Base-by-base conservation (phyloP, 2,797 vertebrate genomes). In the Alosa sapidissima region DNA sequence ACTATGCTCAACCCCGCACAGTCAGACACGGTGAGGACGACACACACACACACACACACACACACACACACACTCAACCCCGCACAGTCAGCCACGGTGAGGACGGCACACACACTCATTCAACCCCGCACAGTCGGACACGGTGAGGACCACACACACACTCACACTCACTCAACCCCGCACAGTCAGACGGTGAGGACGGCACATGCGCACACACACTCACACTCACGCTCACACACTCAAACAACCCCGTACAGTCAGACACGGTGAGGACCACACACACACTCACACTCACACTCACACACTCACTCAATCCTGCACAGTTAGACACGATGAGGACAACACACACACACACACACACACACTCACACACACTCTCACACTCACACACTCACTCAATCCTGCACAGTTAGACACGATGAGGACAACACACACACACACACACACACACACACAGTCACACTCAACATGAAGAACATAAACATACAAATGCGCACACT, bases 1-100 rank as follows among this genome's bases (percentile, higher is more conserved):
- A 99, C 98, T 89, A 99, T 99, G 98, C 96, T 99, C 49, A 99
- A 99, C 88, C 98, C 98, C 3, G 98, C 98, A n/a, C 98, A 99
- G 90, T 99, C 98, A 0, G 98, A 99, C 91, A 99, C 98, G 24
- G 98, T 99, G 92, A 86, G 96, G 81, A 81, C 6, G 52, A 16
- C 0, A 6, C 19, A 47, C 5, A 47, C 41, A 9, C 16, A 78
- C 16, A 21, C 72, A 47, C 36, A 78, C 14, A 47, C 19, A 47
- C 72, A 45, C 41, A 45, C 72, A 45, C 72, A 45, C 72, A 36
- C 5, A 8, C 11, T n/a, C n/a, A n/a, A 28, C 9, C 14, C 60
- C 0, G n/a, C n/a, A 54, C 28, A 28, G 81, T 52, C 48, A 3
- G 51, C 11, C 81, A n/a, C 16, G 9, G 47, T 24, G 47, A 51